Evolutionary conservation across 2,797 vertebrate species (phyloP).

Genomic region (Xiphorhynchus erythropygius): DNA sequence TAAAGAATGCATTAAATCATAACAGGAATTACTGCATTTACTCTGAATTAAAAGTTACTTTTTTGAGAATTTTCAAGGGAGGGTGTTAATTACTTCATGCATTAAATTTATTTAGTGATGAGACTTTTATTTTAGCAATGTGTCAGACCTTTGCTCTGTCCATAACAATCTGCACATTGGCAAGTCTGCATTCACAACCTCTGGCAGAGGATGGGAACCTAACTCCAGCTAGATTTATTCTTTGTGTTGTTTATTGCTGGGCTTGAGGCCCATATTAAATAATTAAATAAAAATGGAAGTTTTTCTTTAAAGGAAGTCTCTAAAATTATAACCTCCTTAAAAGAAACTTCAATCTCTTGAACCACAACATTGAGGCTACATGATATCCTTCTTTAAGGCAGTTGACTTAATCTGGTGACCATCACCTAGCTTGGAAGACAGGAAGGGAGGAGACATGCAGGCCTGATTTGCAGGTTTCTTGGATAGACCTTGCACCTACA

Average conservation of each 20-base stretch:
- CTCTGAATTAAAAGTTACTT: not conserved
- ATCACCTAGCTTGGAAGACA: not conserved
- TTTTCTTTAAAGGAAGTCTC: not conserved
- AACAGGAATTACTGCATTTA: not conserved
- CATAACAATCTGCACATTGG: accelerated
- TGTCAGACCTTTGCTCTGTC: not conserved
- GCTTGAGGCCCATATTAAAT: not conserved
- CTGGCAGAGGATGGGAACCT: not conserved
- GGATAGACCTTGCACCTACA: not conserved
- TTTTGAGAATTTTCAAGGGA: not conserved
- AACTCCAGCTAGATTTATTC: not conserved
- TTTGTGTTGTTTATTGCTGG: not conserved
- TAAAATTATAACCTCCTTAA: not conserved
- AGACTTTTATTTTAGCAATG: not conserved
- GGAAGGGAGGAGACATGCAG: not conserved
- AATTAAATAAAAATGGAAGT: not conserved
- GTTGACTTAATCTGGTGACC: not conserved
- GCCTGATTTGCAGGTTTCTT: not conserved
- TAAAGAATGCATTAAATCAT: not conserved
- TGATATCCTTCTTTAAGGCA: not conserved
- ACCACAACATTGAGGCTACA: not conserved
- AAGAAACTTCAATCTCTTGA: not conserved
- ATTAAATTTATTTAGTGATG: not conserved
- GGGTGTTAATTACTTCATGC: not conserved
- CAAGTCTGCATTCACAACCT: not conserved